Conservation (phyloP, 2,797 vertebrate species). For the Pangasius larnaudii region DNA sequence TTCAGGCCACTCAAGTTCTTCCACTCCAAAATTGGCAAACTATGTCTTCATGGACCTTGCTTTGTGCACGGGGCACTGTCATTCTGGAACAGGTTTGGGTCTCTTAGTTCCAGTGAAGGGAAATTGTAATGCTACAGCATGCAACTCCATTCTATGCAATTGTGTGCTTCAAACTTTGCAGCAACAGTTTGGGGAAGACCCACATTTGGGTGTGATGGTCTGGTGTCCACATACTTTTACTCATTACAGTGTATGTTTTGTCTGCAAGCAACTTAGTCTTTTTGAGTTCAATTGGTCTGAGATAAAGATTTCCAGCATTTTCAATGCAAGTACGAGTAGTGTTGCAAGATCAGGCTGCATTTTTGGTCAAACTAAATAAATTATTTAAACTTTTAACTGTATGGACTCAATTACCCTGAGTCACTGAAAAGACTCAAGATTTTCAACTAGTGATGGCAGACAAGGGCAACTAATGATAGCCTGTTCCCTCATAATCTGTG, state of each 20-base stretch:
- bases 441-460: neutral
- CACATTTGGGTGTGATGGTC: no score
- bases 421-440: neutral
- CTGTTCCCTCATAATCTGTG: neutral
- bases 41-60: neutral
- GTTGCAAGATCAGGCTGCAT: neutral
- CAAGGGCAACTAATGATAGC: neutral
- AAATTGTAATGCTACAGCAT: no score
- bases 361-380: neutral
- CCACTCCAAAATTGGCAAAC: neutral
- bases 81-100: neutral
- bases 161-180: neutral
- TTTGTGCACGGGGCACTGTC: neutral
- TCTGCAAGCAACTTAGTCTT: neutral
- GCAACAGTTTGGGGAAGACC: no score
- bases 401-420: neutral
- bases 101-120: neutral
- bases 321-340: neutral
- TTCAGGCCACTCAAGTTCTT: neutral
- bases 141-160: neutral
- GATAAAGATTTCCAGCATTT: neutral
- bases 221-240: neutral
- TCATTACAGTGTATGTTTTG: neutral
- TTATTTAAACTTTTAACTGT: neutral
- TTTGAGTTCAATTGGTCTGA: neutral